Evolutionary conservation across 2,888 invertebrate genomes (phyloP), one percentile per base, ranked within the genome.

Genomic region (Cerceris rybyensis): DNA sequence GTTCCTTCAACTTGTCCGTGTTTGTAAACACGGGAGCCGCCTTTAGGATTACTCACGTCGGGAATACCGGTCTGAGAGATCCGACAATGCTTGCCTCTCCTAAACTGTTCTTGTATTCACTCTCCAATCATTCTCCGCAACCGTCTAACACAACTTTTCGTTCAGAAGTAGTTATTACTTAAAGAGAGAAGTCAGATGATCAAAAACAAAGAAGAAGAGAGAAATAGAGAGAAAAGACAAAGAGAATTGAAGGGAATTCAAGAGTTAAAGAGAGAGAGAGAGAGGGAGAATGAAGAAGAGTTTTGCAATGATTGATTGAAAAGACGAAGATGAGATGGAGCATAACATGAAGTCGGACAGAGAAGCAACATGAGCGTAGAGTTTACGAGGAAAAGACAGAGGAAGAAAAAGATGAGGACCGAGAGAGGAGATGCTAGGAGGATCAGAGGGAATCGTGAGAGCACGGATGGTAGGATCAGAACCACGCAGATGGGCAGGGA

Each of bases 1-100:
- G 86, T 88, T 89, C 87, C 87, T 88, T 88, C 88, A 89, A 88
- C 86, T 87, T 88, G 77, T 69, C 57, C 76, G 81, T 90, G 90
- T 90, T 90, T 88, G 89, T 90, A 90, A 90, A 90, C 89, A 90
- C 81, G 82, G 83, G 76, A 82, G 78, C 82, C 72, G 81, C 83
- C 86, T 86, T 80, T 81, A 71, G 87, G 84, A 89, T 89, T 90
- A 89, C 88, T 89, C 90, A 89, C 85, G 14, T 50, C 50, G 52
- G 41, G 63, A 55, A 69, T 74, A 83, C 84, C 87, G 84, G 84
- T 85, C 82, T 46, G 73, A 64, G 69, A 70, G 55, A 74, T 74
- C 68, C 46, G 55, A 28, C 52, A 55, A 52, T 64, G 42, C 43
- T 52, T 67, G 54, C 59, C 71, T 74, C 69, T 64, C 75, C 72